Base-by-base conservation (phyloP, 23 tunicate species). In the Halocynthia roretzi region DNA sequence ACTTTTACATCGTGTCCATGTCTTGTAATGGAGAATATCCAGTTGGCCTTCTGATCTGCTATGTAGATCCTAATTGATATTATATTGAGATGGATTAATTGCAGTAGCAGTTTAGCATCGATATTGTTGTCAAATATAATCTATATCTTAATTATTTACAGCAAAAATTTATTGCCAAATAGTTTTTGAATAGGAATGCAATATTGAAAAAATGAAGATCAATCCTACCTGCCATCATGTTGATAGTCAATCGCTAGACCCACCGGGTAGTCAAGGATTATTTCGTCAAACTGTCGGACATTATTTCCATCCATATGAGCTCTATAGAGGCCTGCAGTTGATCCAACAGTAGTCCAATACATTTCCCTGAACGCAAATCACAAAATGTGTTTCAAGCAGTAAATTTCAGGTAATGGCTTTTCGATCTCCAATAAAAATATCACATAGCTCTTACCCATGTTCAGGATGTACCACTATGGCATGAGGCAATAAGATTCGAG, bases 291-390 rank as follows among this genome's bases (percentile, higher is more conserved):
- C 49, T 15, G 44, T 19, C 52, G 54, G 20, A 83, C 50, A 44
- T 74, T 57, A 20, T 53, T 62, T 67, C 95, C 95, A 50, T 88
- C 95, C 95, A 88, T 88, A 50, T 88, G 95, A 50, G 95, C 73
- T 8, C 58, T 77, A 72, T 78, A 88, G 6, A 88, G 21, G 14
- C 71, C 84, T 6, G 95, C 82, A 40, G 52, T 56, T 40, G 56
- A 7, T 6, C 95, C 95, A 23, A 88, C 63, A 8, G 84, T 83
- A 50, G 83, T 83, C 87, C 87, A 88, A 53, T 61, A 88, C 95
- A 88, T 88, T n/a, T 20, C 15, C 6, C 91, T 86, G 70, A n/a
- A 21, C 11, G 18, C 0, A 71, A 23, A 72, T 17, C 71, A n/a
- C 23, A 15, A n/a, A 10, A 57, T 57, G 12, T 67, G 71, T 15